Evolutionary conservation across 2,113 vertebrate species (phyloP), one percentile per base, ranked within the genome.

Genomic region (Notiomystis cincta): DNA sequence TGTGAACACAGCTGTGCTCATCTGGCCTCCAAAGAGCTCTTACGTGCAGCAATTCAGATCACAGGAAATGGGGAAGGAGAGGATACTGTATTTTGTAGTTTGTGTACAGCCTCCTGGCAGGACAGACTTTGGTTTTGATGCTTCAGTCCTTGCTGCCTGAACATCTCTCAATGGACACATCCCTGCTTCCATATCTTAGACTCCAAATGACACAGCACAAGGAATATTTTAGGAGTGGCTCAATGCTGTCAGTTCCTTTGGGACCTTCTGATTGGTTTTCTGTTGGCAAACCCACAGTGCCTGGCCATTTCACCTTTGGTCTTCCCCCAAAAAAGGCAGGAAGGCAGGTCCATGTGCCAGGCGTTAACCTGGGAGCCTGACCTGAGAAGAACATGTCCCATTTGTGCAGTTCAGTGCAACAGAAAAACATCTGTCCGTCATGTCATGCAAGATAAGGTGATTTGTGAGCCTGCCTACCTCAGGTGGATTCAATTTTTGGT

Each of bases 401-500:
- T 95, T 96, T 71, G 79, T 92, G 82, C 88, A 81, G 90, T 86
- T 83, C 51, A 62, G 30, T 30, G 60, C 44, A 93, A 71, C 67
- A 75, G 79, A 82, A 88, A 96, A 93, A 88, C 84, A 93, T 95
- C 84, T 96, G 82, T 92, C 95, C 4, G 0, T 94, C 95, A 93
- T 93, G 71, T 90, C 78, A 33, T 1, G 11, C 6, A 1, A 94
- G 85, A 92, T 95, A 92, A 96, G 93, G 85, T 94, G 92, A 95
- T 96, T 88, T 96, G 85, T 92, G 95, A 81, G 76, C 60, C 93
- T 0, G 0, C 80, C 87, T 77, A 9, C 22, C 31, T 93, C 96
- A 97, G 90, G 85, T 97, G 95, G 92, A 87, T 95, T 96, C 88
- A 95, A 95, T 97, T 96, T 93, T 86, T 91, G 79, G 48, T 95